Evolutionary conservation across 2,113 vertebrate genomes (phyloP).

Genomic region (Zingel zingel): DNA sequence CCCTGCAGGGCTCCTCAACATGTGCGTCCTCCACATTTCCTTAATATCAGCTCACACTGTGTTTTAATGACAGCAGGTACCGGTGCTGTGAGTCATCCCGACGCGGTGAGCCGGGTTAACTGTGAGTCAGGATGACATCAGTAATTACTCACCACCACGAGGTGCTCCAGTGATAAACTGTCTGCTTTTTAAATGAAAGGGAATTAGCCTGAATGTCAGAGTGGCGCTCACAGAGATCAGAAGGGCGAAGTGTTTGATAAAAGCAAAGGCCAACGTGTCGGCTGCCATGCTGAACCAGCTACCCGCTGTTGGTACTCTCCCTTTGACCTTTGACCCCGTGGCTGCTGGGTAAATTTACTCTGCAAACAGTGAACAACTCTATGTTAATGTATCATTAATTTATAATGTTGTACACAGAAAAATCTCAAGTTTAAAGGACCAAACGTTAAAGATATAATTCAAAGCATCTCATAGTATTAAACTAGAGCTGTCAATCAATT

Average conservation of each 20-base stretch:
- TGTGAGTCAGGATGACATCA: slow-evolving; percentile 36
- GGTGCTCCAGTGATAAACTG: slow-evolving; percentile 16
- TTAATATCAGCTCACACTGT: not conserved
- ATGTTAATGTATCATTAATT: too few species aligned
- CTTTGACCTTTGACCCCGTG: slow-evolving; percentile 32
- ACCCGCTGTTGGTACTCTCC: slow-evolving; percentile 20
- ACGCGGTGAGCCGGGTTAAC: not conserved
- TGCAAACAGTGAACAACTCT: not conserved
- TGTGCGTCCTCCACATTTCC: not conserved
- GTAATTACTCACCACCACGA: slow-evolving; percentile 8
- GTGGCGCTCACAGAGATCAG: slow-evolving; percentile 20
- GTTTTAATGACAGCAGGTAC: slow-evolving; percentile 9
- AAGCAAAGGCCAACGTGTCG: slow-evolving; percentile 14
- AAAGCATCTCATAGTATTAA: not conserved
- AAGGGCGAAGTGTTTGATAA: slow-evolving; percentile 40
- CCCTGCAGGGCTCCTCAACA: not conserved
- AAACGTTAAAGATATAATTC: not conserved
- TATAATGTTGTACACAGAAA: not conserved
- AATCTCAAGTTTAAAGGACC: not conserved
- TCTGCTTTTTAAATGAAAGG: slow-evolving; percentile 19
- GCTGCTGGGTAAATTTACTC: not conserved
- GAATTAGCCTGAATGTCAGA: slow-evolving; percentile 23
- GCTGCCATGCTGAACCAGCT: not conserved
- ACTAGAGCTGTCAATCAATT: too few species aligned
- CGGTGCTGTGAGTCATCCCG: slow-evolving; percentile 14